phyloP scores from a whole-genome alignment of 1,140 invertebrate genomes.

The Trichonephila inaurata region DNA sequence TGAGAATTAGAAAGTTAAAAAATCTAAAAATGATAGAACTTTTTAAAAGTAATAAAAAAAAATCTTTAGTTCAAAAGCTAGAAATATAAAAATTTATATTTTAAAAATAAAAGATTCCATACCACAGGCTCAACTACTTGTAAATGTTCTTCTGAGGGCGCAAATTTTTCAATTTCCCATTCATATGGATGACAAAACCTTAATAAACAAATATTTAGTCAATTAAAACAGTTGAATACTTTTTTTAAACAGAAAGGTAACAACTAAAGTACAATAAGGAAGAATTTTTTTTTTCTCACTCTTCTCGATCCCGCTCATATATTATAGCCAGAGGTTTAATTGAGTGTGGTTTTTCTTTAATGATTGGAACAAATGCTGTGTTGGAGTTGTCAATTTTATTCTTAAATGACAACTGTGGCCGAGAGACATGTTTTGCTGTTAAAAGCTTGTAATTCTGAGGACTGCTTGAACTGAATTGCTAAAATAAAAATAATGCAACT shows the following conservation, averaged over 20 bases:
- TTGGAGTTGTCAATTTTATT: conserved; percentile 91
- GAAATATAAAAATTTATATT: neutral
- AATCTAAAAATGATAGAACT: too few relatives aligned
- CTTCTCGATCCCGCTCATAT: conserved; percentile 84
- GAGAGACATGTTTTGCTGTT: conserved; percentile 87
- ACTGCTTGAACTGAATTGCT: conserved; percentile 49
- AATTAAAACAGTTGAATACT: neutral
- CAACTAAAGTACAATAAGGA: neutral
- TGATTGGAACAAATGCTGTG: conserved; percentile 89
- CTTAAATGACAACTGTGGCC: conserved; percentile 92
- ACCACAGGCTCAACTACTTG: conserved; percentile 78
- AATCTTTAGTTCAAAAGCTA: too few relatives aligned
- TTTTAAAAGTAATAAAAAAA: too few relatives aligned
- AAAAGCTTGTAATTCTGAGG: conserved; percentile 84
- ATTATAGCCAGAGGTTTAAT: conserved; percentile 89
- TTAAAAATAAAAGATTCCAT: conserved; percentile 27
- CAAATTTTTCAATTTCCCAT: conserved; percentile 87
- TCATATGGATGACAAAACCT: conserved; percentile 94
- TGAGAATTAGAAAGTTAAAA: too few relatives aligned
- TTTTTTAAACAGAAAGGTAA: neutral
- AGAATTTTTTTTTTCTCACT: conserved; percentile 78
- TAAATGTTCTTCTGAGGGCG: conserved; percentile 78
- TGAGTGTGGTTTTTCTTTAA: conserved; percentile 94
- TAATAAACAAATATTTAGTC: conserved; percentile 71
- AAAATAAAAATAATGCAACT: conserved; percentile 16